These are phyloP conservation scores for Drosophila rufa DNA, from an alignment of 1,140 invertebrate species.

Conservation along the genomic window DNA sequence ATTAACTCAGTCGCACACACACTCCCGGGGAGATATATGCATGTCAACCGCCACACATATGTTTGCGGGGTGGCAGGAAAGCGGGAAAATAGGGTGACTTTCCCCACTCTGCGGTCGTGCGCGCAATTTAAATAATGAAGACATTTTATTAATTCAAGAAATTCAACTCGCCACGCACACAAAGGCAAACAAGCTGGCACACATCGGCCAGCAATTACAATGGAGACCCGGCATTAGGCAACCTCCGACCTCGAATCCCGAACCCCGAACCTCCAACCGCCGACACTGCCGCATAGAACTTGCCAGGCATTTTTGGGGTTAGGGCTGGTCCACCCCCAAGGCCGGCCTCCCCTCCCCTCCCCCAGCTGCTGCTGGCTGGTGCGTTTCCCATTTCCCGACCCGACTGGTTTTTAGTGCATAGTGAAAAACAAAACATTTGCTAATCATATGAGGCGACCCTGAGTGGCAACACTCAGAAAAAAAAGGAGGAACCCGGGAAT, in stretches of 20 bases:
- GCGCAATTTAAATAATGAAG: conserved; percentile 83
- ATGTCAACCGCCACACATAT: conserved; percentile 54
- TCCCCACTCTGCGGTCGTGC: conserved; percentile 65
- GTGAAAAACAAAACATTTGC: conserved; percentile 81
- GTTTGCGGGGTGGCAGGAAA: conserved; percentile 9
- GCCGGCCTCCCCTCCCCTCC: background rate
- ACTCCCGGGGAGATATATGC: conserved; percentile 25
- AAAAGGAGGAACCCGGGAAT: background rate
- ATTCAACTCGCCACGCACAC: conserved; percentile 68
- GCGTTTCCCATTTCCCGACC: conserved; percentile 37
- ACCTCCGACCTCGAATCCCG: conserved; percentile 40
- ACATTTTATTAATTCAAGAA: conserved; percentile 84
- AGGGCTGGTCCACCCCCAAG: conserved; percentile 7
- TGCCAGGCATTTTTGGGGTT: conserved; percentile 48
- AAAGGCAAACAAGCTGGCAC: conserved; percentile 27
- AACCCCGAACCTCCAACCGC: conserved; percentile 12
- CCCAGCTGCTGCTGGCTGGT: conserved; percentile 26
- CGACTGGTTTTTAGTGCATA: conserved; percentile 72
- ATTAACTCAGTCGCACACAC: conserved; percentile 68
- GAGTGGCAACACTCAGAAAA: conserved; percentile 20
- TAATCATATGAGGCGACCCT: conserved; percentile 70
- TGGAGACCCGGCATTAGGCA: conserved; percentile 72
- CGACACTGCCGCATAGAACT: conserved; percentile 37
- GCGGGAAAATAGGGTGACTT: conserved; percentile 27
- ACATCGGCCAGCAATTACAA: conserved; percentile 60